Percentiles rank a stretch among this genome's conserved stretches.
Evolutionary conservation across 2,888 invertebrate genomes (phyloP).

Genomic region (Pilophorus perplexus): DNA sequence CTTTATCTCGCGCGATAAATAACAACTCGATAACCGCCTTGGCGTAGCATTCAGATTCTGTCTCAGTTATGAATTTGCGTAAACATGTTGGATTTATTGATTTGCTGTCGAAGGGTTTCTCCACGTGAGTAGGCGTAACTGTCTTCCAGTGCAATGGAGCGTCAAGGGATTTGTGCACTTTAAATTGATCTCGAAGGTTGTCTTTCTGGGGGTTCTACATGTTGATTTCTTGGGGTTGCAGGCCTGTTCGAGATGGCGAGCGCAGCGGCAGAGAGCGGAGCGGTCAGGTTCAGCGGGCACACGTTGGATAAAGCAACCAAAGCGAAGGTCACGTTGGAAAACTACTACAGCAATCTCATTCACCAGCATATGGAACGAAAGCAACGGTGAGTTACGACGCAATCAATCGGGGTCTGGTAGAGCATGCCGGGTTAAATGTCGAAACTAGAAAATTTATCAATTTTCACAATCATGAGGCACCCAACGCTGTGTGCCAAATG

Average conservation of each 20-base stretch:
- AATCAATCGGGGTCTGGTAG: too few relatives aligned
- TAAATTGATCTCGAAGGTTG: neutral
- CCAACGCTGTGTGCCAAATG: neutral
- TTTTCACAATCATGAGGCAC: neutral
- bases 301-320: conserved; percentile 98
- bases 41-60: too few relatives aligned
- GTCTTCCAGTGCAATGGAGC: too few relatives aligned
- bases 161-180: neutral
- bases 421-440: neutral
- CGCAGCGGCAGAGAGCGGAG: conserved; percentile 74
- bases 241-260: conserved; percentile 78
- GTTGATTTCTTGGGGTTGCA: conserved; percentile 53
- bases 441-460: neutral
- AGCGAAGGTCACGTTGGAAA: conserved; percentile 97
- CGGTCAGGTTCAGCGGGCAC: conserved; percentile 92
- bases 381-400: conserved; percentile 65
- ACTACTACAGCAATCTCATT: conserved; percentile 98
- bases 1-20: too few relatives aligned
- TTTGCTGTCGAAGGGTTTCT: neutral
- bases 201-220: too few relatives aligned
- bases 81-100: neutral
- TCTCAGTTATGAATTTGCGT: too few relatives aligned
- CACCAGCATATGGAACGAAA: conserved; percentile 96
- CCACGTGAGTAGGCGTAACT: neutral
- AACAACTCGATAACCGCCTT: too few relatives aligned